These are phyloP conservation scores for Drosophila parthenogenetica DNA, from an alignment of 2,888 invertebrate genomes.

Conservation along the genomic window DNA sequence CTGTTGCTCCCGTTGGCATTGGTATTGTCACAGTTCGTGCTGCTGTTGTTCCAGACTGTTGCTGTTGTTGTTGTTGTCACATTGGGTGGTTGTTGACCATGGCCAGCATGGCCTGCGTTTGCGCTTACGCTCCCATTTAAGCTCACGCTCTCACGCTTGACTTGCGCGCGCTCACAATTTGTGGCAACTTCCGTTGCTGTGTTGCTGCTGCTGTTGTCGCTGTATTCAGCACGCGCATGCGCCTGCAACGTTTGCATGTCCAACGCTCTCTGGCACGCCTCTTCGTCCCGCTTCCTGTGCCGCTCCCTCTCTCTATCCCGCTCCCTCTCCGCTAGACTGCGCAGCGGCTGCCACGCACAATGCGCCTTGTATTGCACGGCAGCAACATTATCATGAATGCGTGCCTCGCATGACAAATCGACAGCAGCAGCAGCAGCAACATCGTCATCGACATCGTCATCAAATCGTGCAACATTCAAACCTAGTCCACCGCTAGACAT, in stretches of 20 bases:
- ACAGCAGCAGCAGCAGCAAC: conserved; percentile 17
- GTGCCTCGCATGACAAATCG: conserved; percentile 70
- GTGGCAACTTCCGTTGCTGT: conserved; percentile 70
- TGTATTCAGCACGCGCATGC: conserved; percentile 78
- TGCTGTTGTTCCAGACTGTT: conserved; percentile 28
- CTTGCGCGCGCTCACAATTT: conserved; percentile 72
- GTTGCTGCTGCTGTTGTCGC: conserved; percentile 49
- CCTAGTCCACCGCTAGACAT: conserved; percentile 49
- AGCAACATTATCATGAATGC: conserved; percentile 49
- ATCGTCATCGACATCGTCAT: conserved; percentile 14
- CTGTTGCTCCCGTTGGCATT: conserved; percentile 33
- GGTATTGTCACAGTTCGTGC: conserved; percentile 26
- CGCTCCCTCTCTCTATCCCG: conserved; percentile 14
- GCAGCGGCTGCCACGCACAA: conserved; percentile 63
- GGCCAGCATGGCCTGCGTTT: conserved; percentile 56
- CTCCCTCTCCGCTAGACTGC: conserved; percentile 7
- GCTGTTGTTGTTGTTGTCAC: conserved; percentile 51
- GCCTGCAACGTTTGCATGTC: conserved; percentile 63
- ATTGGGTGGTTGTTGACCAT: conserved; percentile 69
- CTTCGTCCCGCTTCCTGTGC: conserved; percentile 11
- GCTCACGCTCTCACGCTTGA: conserved; percentile 73
- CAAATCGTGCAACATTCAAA: conserved; percentile 23
- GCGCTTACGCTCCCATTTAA: conserved; percentile 62
- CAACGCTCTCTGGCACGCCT: conserved; percentile 63
- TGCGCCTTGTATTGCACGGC: conserved; percentile 66